phyloP scores from a whole-genome alignment of 2,888 invertebrate genomes.

The Chironomus riparius region DNA sequence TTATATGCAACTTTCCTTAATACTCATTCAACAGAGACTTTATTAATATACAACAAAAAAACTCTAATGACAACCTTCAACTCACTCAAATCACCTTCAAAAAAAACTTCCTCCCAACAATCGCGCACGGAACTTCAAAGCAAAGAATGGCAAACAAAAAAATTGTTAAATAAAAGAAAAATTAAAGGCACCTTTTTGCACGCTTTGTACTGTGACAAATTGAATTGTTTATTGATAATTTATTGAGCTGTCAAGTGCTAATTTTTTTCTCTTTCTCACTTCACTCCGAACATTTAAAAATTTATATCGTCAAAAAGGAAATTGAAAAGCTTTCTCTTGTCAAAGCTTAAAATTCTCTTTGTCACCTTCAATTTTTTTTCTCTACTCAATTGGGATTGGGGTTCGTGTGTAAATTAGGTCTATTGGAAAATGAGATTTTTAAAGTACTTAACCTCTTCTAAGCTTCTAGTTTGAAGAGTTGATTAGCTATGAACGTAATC shows the following conservation, averaged over 20 bases:
- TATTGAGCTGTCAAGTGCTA: background rate
- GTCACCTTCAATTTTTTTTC: background rate
- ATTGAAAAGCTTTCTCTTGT: background rate
- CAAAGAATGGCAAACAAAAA: background rate
- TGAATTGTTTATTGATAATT: slow-evolving; percentile 16
- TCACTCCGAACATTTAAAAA: background rate
- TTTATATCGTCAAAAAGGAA: background rate
- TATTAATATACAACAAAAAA: too few species aligned
- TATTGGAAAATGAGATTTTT: background rate
- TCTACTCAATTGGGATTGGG: too few species aligned
- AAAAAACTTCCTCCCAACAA: background rate
- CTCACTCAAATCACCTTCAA: too few species aligned
- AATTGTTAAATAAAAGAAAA: background rate
- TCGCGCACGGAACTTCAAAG: background rate
- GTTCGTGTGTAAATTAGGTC: too few species aligned
- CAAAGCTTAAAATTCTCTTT: slow-evolving; percentile 4
- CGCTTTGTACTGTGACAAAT: slow-evolving; percentile 11
- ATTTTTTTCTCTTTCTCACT: background rate
- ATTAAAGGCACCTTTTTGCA: background rate
- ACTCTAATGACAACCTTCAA: too few species aligned
- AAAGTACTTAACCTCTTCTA: too few species aligned
- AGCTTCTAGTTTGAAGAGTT: too few species aligned
- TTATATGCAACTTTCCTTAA: too few species aligned
- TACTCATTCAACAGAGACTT: too few species aligned
- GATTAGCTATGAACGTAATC: too few species aligned